phyloP scores from a whole-genome alignment of 2,888 invertebrate species.

The Pollenia labialis region DNA sequence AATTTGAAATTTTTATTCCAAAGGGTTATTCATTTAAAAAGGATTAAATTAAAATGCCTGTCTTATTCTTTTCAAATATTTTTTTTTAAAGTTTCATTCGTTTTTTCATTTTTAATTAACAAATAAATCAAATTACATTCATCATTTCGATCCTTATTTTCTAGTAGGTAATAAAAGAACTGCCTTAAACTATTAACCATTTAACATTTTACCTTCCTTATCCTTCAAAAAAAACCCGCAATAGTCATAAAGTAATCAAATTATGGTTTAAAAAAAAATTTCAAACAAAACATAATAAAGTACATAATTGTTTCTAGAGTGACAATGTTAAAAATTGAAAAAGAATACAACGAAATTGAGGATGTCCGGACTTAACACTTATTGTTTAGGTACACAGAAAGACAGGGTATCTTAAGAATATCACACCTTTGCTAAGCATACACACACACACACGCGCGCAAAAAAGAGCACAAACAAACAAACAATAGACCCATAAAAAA shows the following conservation, averaged over 20 bases:
- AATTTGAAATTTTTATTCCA: no score
- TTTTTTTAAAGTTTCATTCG: no score
- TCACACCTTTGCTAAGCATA: conserved; percentile 48
- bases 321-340: conserved; percentile 46
- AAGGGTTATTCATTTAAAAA: no score
- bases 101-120: neutral
- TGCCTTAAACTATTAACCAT: conserved; percentile 5
- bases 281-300: conserved; percentile 49
- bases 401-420: conserved; percentile 46
- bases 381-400: conserved; percentile 39
- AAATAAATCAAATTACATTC: neutral
- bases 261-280: conserved; percentile 61
- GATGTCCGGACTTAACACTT: conserved; percentile 72
- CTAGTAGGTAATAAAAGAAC: neutral
- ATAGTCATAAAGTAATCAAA: conserved; percentile 67
- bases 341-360: conserved; percentile 57
- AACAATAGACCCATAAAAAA: conserved; percentile 5
- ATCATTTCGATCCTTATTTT: neutral
- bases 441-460: neutral
- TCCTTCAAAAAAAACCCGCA: conserved; percentile 31
- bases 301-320: conserved; percentile 59
- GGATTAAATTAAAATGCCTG: no score
- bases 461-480: conserved; percentile 10
- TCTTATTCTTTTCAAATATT: no score
- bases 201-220: neutral